Conservation (phyloP, 2,113 vertebrate species). For the Cairina moschata region DNA sequence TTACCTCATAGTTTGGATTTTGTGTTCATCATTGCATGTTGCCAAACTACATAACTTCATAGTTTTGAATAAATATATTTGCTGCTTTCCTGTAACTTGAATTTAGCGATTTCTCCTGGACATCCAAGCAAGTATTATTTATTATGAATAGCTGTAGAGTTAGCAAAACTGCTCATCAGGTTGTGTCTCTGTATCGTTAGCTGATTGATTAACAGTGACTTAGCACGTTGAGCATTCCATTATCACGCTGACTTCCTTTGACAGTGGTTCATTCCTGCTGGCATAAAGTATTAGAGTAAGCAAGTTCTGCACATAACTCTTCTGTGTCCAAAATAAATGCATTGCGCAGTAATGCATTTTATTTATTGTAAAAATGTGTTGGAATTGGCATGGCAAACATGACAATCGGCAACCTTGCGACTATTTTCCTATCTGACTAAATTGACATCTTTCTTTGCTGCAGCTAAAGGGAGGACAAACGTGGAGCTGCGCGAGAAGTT, state of each 20-base stretch:
- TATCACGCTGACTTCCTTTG: conserved; percentile 78
- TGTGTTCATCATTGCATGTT: conserved; percentile 78
- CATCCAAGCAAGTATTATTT: conserved; percentile 65
- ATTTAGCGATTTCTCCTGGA: conserved; percentile 52
- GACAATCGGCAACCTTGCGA: background rate
- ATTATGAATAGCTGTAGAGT: conserved; percentile 63
- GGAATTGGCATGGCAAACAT: conserved; percentile 76
- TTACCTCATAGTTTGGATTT: conserved; percentile 68
- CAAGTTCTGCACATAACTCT: conserved; percentile 61
- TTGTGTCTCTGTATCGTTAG: conserved; percentile 64
- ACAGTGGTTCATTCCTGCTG: conserved; percentile 77
- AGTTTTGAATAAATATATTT: conserved; percentile 71
- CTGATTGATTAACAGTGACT: conserved; percentile 69
- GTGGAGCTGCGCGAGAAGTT: conserved; percentile 97
- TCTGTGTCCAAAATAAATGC: conserved; percentile 77
- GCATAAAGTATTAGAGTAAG: conserved; percentile 78
- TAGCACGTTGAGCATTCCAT: conserved; percentile 81
- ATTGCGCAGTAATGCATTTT: conserved; percentile 80
- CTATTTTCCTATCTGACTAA: background rate
- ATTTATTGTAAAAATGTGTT: conserved; percentile 74
- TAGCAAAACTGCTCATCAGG: conserved; percentile 57
- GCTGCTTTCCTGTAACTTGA: conserved; percentile 54
- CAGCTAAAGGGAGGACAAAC: conserved; percentile 97
- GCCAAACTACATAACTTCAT: conserved; percentile 57
- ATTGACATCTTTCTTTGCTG: conserved; percentile 1